These are phyloP conservation scores for Callimorpha dominula DNA, from an alignment of 2,888 invertebrate species.

Conservation along the genomic window DNA sequence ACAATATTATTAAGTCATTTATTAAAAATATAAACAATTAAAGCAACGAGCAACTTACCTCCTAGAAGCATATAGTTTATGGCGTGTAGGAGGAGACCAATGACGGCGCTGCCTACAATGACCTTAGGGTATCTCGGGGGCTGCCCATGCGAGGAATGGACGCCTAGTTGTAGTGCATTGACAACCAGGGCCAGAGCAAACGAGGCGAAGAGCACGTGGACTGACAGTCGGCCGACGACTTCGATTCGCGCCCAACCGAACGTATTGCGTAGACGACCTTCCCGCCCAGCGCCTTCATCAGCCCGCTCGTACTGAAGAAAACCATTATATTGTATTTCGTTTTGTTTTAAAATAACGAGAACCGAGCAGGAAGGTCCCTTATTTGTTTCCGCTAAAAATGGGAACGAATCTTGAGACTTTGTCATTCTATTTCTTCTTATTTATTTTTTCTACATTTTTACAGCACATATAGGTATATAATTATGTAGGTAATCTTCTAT, in stretches of 20 bases:
- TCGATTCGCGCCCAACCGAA: constrained; percentile 97
- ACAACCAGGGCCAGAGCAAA: constrained; percentile 93
- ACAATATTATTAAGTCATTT: neutral
- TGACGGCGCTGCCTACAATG: constrained; percentile 92
- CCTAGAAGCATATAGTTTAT: constrained; percentile 94
- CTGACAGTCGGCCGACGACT: constrained; percentile 93
- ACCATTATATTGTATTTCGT: neutral
- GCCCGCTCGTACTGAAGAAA: constrained; percentile 76
- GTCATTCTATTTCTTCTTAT: no score
- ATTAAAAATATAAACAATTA: neutral
- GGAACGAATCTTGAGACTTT: no score
- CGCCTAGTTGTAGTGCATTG: constrained; percentile 93
- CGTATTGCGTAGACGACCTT: constrained; percentile 93
- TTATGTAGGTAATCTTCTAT: neutral
- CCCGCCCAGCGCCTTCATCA: constrained; percentile 84
- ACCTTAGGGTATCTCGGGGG: constrained; percentile 88
- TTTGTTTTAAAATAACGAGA: neutral
- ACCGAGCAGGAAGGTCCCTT: neutral
- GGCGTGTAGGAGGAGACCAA: constrained; percentile 92
- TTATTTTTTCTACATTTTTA: no score
- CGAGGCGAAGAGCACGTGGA: constrained; percentile 93
- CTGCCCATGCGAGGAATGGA: constrained; percentile 87
- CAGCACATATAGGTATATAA: no score
- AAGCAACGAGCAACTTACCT: constrained; percentile 76
- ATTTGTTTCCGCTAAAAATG: neutral